These are phyloP conservation scores for Mesoligia furuncula DNA, from an alignment of 2,888 invertebrate species.

Conservation along the genomic window DNA sequence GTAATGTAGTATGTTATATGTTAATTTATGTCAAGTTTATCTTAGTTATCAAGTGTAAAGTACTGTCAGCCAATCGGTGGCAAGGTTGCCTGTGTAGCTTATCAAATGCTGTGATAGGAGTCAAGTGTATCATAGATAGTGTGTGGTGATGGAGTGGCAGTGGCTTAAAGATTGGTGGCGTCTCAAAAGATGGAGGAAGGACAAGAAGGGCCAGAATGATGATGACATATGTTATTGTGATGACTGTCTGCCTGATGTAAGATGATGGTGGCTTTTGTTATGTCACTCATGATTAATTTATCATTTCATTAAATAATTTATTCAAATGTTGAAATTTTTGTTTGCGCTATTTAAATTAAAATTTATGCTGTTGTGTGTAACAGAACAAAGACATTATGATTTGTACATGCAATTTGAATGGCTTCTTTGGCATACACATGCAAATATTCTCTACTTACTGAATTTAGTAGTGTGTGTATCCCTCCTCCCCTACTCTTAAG, in stretches of 20 bases:
- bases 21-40: slow-evolving; percentile 88
- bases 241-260: slow-evolving; percentile 92
- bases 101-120: slow-evolving; percentile 79
- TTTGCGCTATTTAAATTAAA: slow-evolving; percentile 40
- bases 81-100: slow-evolving; percentile 77
- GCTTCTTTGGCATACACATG: slow-evolving; percentile 46
- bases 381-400: slow-evolving; percentile 36
- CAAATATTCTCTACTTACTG: slow-evolving; percentile 40
- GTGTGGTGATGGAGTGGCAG: slow-evolving; percentile 93
- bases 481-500: slow-evolving; percentile 34
- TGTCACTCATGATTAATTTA: slow-evolving; percentile 55
- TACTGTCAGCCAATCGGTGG: slow-evolving; percentile 80
- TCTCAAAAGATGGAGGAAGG: slow-evolving; percentile 92
- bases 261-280: slow-evolving; percentile 66
- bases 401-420: slow-evolving; percentile 45
- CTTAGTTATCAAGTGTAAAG: slow-evolving; percentile 82
- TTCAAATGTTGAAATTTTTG: slow-evolving; percentile 50
- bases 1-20: slow-evolving; percentile 83
- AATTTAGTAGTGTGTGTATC: slow-evolving; percentile 31
- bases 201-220: slow-evolving; percentile 88
- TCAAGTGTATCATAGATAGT: slow-evolving; percentile 73
- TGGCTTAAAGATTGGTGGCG: slow-evolving; percentile 96
- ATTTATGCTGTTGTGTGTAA: slow-evolving; percentile 46
- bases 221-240: slow-evolving; percentile 95
- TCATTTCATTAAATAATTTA: slow-evolving; percentile 53